Evolutionary conservation across 1,140 invertebrate species (phyloP).

Genomic region (Liolophura sinensis): DNA sequence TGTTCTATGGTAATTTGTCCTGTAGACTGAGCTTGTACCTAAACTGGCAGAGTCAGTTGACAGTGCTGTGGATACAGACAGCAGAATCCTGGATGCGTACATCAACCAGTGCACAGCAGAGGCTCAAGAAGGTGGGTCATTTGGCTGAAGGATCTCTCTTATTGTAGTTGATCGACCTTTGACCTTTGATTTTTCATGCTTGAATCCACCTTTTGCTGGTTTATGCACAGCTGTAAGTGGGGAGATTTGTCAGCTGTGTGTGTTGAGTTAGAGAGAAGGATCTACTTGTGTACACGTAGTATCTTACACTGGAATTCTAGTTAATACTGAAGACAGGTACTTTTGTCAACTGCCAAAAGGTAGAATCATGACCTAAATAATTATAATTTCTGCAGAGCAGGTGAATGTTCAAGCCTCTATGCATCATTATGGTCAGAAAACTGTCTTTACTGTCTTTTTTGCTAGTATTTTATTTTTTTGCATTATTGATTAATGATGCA

Average conservation of each 20-base stretch:
- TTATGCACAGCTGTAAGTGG: no score
- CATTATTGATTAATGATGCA: neutral
- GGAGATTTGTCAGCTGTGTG: no score
- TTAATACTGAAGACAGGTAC: no score
- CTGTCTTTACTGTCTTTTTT: neutral
- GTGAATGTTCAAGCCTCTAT: neutral
- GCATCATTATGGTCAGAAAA: neutral
- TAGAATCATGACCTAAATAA: no score
- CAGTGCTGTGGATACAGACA: slow-evolving; percentile 68
- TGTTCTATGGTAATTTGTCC: neutral
- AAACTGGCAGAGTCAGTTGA: slow-evolving; percentile 60
- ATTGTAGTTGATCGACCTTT: neutral
- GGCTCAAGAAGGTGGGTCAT: slow-evolving; percentile 69
- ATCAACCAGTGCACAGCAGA: slow-evolving; percentile 72
- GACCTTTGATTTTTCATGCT: slow-evolving; percentile 1
- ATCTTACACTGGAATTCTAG: no score
- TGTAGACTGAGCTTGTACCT: slow-evolving; percentile 49
- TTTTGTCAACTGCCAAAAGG: no score
- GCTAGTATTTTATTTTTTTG: slow-evolving; percentile 1
- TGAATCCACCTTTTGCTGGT: neutral
- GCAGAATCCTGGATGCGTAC: slow-evolving; percentile 68
- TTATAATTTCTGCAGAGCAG: no score
- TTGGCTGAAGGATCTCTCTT: neutral
- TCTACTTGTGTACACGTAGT: no score
- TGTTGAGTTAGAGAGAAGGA: no score